Evolutionary conservation across 2,888 invertebrate species (phyloP).

Genomic region (Philaethria dido): DNA sequence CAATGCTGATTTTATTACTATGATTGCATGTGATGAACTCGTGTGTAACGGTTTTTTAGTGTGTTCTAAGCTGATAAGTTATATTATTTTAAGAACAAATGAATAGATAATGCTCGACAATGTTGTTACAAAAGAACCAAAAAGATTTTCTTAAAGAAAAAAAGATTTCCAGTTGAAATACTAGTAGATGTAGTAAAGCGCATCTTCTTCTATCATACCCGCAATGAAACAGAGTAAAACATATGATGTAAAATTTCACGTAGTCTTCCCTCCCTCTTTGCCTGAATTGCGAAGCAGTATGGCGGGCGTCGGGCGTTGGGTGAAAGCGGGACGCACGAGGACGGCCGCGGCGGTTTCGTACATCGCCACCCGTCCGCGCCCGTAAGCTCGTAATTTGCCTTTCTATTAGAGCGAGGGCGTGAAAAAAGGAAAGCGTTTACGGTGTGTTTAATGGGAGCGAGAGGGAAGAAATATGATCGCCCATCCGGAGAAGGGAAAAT

Average conservation of each 20-base stretch:
- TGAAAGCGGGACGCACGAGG: constrained; percentile 69
- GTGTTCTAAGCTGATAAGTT: background rate
- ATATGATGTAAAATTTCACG: constrained; percentile 80
- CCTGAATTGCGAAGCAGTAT: constrained; percentile 67
- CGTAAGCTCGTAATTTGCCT: constrained; percentile 85
- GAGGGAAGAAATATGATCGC: constrained; percentile 83
- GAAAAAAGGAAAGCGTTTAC: constrained; percentile 85
- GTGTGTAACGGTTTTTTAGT: background rate
- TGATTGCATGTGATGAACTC: background rate
- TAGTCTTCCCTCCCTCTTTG: constrained; percentile 74
- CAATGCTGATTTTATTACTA: constrained; percentile 41
- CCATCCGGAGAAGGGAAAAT: constrained; percentile 81
- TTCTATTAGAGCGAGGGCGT: constrained; percentile 84
- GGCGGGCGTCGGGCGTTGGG: constrained; percentile 56
- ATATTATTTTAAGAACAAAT: background rate
- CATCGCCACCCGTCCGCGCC: constrained; percentile 84
- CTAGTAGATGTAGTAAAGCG: background rate
- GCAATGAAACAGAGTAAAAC: constrained; percentile 60
- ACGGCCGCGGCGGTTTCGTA: constrained; percentile 77
- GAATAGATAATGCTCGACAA: background rate
- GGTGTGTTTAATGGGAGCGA: constrained; percentile 83
- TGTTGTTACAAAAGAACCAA: background rate
- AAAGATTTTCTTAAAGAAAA: background rate
- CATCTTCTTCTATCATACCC: constrained; percentile 37
- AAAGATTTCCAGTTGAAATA: background rate